Evolutionary conservation across 2,797 vertebrate genomes (phyloP).

Genomic region (Pogonophryne albipinna): DNA sequence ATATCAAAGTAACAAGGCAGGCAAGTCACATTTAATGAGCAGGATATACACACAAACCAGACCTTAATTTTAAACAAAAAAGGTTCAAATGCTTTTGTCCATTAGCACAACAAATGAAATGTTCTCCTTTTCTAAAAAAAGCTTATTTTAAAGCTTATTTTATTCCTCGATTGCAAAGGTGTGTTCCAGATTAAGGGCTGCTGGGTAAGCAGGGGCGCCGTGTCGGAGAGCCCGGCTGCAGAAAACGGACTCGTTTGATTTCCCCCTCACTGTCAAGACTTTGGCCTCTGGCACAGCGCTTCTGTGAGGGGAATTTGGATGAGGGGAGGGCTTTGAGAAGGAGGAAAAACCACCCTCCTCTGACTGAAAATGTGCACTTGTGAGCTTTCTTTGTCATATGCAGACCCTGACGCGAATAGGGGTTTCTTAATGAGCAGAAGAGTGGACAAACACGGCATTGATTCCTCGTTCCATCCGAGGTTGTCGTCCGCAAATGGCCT

Average conservation of each 20-base stretch:
- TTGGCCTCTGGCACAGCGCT: slow-evolving; percentile 78
- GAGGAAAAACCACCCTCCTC: slow-evolving; percentile 82
- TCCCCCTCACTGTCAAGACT: slow-evolving; percentile 77
- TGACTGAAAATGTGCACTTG: slow-evolving; percentile 82
- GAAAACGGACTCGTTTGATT: slow-evolving; percentile 78
- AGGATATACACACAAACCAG: not conserved
- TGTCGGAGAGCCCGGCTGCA: slow-evolving; percentile 32
- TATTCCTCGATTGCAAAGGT: slow-evolving; percentile 44
- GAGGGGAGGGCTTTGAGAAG: slow-evolving; percentile 80
- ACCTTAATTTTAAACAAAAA: slow-evolving; percentile 3
- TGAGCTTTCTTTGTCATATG: slow-evolving; percentile 83
- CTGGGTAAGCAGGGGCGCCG: slow-evolving; percentile 41
- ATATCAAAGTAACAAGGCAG: slow-evolving; percentile 2
- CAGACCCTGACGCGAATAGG: slow-evolving; percentile 76
- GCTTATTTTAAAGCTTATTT: too few species aligned
- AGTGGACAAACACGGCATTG: slow-evolving; percentile 83
- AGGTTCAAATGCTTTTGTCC: not conserved
- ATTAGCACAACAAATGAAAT: slow-evolving; percentile 13
- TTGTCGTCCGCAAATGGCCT: slow-evolving; percentile 70
- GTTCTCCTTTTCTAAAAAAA: not conserved
- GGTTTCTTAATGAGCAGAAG: slow-evolving; percentile 79
- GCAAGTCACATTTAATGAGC: slow-evolving; percentile 8
- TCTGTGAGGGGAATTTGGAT: slow-evolving; percentile 89
- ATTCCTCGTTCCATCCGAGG: slow-evolving; percentile 64
- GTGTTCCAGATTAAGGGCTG: slow-evolving; percentile 54